A percentile compares a stretch with the other conserved stretches of the same genome.
phyloP scores from a whole-genome alignment of 2,113 vertebrate species.

The Protomyctophum bolini region DNA sequence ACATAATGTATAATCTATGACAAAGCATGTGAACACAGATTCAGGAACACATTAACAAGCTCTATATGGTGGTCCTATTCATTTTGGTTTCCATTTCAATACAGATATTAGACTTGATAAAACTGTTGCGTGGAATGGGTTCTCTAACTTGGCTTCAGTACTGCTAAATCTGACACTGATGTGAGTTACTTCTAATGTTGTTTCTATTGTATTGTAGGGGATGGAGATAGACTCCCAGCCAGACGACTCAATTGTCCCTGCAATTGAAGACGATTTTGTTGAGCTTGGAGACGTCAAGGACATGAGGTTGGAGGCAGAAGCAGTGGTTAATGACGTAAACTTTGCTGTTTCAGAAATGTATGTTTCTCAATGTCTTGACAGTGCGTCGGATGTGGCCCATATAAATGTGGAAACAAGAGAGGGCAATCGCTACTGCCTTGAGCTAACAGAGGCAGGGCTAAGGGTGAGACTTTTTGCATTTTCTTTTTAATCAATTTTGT shows the following conservation, averaged over 20 bases:
- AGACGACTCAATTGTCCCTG: slow-evolving; percentile 79
- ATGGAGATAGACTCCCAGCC: slow-evolving; percentile 90
- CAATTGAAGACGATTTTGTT: slow-evolving; percentile 82
- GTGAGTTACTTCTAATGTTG: background rate
- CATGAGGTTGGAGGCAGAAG: slow-evolving; percentile 95
- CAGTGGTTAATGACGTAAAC: slow-evolving; percentile 93
- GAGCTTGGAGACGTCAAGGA: slow-evolving; percentile 89
- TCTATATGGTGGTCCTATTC: too few relatives aligned
- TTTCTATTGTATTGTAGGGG: slow-evolving; percentile 60
- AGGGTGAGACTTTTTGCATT: slow-evolving; percentile 78
- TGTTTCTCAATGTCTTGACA: slow-evolving; percentile 87
- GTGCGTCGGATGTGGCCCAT: slow-evolving; percentile 88
- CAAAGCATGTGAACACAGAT: too few relatives aligned
- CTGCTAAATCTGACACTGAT: too few relatives aligned
- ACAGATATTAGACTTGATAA: too few relatives aligned
- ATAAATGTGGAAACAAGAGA: slow-evolving; percentile 96
- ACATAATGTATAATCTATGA: too few relatives aligned
- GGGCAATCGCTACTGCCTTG: slow-evolving; percentile 89
- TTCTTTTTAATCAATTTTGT: too few relatives aligned
- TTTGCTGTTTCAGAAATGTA: slow-evolving; percentile 94
- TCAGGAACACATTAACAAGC: too few relatives aligned
- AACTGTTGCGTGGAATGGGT: too few relatives aligned
- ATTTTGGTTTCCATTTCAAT: too few relatives aligned
- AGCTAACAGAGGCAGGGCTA: slow-evolving; percentile 94
- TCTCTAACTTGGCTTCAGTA: too few relatives aligned